Base-by-base conservation (phyloP, 2,888 invertebrate genomes). In the Sinohyriopsis cumingii region DNA sequence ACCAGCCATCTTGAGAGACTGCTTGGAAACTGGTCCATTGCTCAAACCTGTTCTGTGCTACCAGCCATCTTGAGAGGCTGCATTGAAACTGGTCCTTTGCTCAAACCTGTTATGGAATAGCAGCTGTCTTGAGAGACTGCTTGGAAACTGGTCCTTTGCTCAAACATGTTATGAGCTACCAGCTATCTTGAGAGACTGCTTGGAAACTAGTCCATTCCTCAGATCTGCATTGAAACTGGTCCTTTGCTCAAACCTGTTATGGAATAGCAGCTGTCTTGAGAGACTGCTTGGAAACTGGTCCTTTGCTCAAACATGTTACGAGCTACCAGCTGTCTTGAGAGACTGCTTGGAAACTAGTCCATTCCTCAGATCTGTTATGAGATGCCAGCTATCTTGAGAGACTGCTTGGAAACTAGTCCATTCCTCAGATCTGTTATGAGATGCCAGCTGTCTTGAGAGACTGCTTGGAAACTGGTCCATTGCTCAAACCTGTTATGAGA, bases 271-370 rank as follows among this genome's bases (percentile, higher is more conserved):
- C 25, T 3, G 2, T 3, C 25, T 25, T 25, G 2, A 25, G 25
- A 25, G 33, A 33, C 33, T 33, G 33, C 33, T 33, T 33, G 2
- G 2, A 25, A 25, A 25, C 3, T 25, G 25, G 4, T 25, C 25
- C 25, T 12, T 59, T 45, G 4, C 5, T 28, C 45, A 20, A 25
- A 61, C 59, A 3, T 61, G 61, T 59, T 45, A 62, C 12, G 33
- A 62, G 62, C 1, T 62, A 45, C 62, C 33, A 62, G 33, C 62
- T 53, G 62, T 33, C 62, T 33, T 45, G 4, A 62, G 22, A 62
- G 62, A 22, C 20, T 22, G 45, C 9, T 61, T 61, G 25, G 3
- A 25, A 25, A 25, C 25, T 25, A 4, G 25, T 25, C 25, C 25
- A 20, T 59, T 45, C 5, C 19, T 28, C 45, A 20, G 7, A 61